phyloP scores from a whole-genome alignment of 2,888 invertebrate species.

The Zaprionus obscuricornis region DNA sequence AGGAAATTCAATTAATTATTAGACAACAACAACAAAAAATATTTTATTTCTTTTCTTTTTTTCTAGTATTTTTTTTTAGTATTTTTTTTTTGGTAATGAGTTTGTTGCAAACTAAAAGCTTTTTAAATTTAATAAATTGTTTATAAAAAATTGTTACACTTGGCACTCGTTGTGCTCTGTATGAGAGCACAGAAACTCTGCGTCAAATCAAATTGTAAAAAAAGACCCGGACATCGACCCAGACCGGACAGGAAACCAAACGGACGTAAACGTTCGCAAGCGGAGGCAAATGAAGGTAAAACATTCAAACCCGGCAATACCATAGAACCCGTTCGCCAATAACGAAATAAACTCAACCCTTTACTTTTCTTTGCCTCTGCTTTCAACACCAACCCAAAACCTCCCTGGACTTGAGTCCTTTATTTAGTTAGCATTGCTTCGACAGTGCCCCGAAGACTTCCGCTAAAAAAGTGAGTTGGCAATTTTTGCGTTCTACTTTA shows the following conservation, averaged over 20 bases:
- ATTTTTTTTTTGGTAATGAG: constrained; percentile 33
- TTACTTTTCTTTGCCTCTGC: neutral
- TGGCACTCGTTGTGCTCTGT: constrained; percentile 29
- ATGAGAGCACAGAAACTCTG: constrained; percentile 10
- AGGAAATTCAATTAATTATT: constrained; percentile 45
- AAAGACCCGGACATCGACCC: too few relatives aligned
- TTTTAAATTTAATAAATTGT: constrained; percentile 62
- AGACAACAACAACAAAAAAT: constrained; percentile 9
- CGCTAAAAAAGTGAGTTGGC: constrained; percentile 53
- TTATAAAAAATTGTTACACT: constrained; percentile 34
- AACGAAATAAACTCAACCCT: constrained; percentile 1
- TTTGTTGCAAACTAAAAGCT: constrained; percentile 60
- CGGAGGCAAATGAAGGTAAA: too few relatives aligned
- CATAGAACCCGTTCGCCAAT: constrained; percentile 38
- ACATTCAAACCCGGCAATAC: constrained; percentile 10
- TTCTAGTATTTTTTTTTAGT: too few relatives aligned
- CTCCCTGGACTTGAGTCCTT: constrained; percentile 31
- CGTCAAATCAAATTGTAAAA: constrained; percentile 50
- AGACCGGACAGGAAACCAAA: too few relatives aligned
- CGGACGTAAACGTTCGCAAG: too few relatives aligned
- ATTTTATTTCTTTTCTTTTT: neutral
- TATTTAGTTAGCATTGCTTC: constrained; percentile 66
- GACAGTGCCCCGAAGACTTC: constrained; percentile 59
- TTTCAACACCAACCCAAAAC: constrained; percentile 6
- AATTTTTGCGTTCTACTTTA: constrained; percentile 48